Conservation (phyloP, 2,797 vertebrate species). For the Acrocephalus scirpaceus region DNA sequence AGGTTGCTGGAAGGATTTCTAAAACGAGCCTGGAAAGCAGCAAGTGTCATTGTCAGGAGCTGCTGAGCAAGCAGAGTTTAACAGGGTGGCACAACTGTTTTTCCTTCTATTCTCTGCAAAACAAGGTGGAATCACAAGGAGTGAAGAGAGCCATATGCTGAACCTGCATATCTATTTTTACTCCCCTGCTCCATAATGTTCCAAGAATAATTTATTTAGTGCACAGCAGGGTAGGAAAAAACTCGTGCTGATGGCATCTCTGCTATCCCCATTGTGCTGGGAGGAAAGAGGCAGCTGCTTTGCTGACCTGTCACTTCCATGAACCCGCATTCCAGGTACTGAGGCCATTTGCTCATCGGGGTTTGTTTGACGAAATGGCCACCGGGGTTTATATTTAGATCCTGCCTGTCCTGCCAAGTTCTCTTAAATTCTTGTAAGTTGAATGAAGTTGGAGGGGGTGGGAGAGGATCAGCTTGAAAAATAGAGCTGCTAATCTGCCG, state of each 20-base stretch:
- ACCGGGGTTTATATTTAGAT: constrained; percentile 53
- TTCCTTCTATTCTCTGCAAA: background rate
- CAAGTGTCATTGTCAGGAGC: background rate
- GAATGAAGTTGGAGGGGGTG: constrained; percentile 23
- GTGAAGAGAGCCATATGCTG: constrained; percentile 29
- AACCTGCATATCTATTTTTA: constrained; percentile 69
- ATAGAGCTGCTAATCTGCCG: constrained; percentile 20
- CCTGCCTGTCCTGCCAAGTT: constrained; percentile 49
- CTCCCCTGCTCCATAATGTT: constrained; percentile 4
- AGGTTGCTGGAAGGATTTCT: background rate
- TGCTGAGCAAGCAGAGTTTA: constrained; percentile 16
- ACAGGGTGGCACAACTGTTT: background rate
- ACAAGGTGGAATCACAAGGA: background rate
- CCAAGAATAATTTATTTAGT: constrained; percentile 52
- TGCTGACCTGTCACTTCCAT: constrained; percentile 41
- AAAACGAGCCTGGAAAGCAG: background rate
- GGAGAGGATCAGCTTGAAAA: constrained; percentile 23
- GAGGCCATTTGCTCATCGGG: constrained; percentile 26
- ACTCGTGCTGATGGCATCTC: constrained; percentile 37
- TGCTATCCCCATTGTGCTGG: constrained; percentile 36
- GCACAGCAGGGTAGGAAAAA: constrained; percentile 67
- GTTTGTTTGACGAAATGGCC: constrained; percentile 25
- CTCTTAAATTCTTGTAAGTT: constrained; percentile 37
- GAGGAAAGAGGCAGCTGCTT: constrained; percentile 6
- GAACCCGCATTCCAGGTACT: constrained; percentile 65